Base-by-base conservation (phyloP, 2,113 vertebrate species). In the Myrmophylax atrothorax region DNA sequence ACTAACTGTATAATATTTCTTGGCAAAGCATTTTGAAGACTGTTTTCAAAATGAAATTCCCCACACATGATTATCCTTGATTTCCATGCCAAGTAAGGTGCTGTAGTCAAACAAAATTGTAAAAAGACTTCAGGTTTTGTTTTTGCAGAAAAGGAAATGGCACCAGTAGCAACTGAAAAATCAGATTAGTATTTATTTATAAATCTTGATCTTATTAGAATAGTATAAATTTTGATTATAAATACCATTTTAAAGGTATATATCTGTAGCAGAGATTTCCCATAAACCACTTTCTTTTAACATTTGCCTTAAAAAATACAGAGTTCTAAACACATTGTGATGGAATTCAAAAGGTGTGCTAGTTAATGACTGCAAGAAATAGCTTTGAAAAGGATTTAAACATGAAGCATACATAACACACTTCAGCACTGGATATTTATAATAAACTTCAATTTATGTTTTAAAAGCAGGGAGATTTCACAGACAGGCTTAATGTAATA, bases 21-120 rank as follows among this genome's bases (percentile, higher is more conserved):
- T 84, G 64, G 79, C 55, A 84, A 92, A 90, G 68, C 60, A 56
- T 87, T 94, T 56, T 93, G 76, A 94, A 94, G 84, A 84, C 19
- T 87, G 64, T 80, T 89, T 90, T 87, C 80, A 92, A 72, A 94
- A 56, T 67, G 10, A 79, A 64, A 84, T 59, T 86, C 26, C 47
- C 46, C 46, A 70, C 63, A 59, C 15, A 3, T 56, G 63, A 78
- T 40, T 75, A 47, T 82, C 63, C 1, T 9, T 95, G 62, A 77
- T 89, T 93, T 86, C 50, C 52, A 74, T 77, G 50, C 64, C 59
- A 91, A 85, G 40, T 60, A 78, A 82, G 62, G 40, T 56, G 77
- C 50, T 44, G 33, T 35, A 77, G 46, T 80, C 49, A 74, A 86
- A 49, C 28, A 69, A 76, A 74, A 66, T 12, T 46, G 31, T 42